These are phyloP conservation scores for Pangasius macronema DNA, from an alignment of 2,797 vertebrate genomes.

Conservation along the genomic window DNA sequence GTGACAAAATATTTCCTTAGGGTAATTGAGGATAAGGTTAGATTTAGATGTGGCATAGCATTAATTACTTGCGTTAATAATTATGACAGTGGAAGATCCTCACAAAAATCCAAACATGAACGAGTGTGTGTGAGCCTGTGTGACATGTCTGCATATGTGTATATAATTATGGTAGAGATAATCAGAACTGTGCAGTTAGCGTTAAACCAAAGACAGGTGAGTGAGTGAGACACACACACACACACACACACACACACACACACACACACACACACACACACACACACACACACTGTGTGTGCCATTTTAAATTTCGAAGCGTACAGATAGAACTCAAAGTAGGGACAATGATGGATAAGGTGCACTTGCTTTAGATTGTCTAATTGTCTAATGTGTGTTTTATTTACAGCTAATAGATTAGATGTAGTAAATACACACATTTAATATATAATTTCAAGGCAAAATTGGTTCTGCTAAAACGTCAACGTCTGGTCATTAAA, in stretches of 20 bases:
- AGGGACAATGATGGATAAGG: neutral
- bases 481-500: neutral
- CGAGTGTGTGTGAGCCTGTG: constrained; percentile 13
- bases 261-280: too few relatives aligned
- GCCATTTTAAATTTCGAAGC: neutral
- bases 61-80: neutral
- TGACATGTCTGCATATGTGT: constrained; percentile 24
- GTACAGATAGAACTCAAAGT: neutral
- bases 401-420: neutral
- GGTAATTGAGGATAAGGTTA: neutral
- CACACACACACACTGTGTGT: too few relatives aligned
- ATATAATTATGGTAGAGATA: constrained; percentile 15
- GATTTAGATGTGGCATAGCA: neutral
- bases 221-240: too few relatives aligned
- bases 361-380: neutral
- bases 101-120: neutral
- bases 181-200: constrained; percentile 21
- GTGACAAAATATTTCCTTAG: neutral
- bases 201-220: constrained; percentile 22
- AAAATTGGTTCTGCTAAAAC: neutral
- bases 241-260: too few relatives aligned
- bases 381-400: constrained; percentile 7
- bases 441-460: neutral
- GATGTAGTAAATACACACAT: neutral
- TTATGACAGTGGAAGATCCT: neutral